Percentiles rank a stretch among this genome's conserved stretches.
Evolutionary conservation across 2,797 vertebrate species (phyloP).

Genomic region (Mormyrus hasselquistii): DNA sequence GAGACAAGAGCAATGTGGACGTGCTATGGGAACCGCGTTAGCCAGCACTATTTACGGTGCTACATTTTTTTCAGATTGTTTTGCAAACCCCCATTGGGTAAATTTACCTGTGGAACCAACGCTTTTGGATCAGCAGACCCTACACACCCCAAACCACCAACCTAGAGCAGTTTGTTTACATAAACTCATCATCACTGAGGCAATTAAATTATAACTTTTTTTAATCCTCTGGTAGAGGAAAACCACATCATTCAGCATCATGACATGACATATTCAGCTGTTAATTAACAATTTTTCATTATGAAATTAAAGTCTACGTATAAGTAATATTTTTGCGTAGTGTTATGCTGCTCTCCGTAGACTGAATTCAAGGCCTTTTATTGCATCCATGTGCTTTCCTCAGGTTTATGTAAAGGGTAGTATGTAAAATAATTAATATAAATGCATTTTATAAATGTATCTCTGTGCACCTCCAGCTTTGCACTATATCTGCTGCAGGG

Average conservation of each 20-base stretch:
- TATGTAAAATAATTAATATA: not conserved
- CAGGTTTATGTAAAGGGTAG: not conserved
- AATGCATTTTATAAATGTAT: not conserved
- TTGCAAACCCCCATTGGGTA: not conserved
- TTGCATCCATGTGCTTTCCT: not conserved
- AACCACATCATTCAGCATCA: not conserved
- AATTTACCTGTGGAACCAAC: not conserved
- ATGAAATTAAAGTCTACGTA: not conserved
- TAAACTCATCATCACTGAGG: not conserved
- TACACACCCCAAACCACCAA: not conserved
- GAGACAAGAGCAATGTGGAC: conserved; percentile 31
- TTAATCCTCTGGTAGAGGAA: not conserved
- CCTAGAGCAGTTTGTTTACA: not conserved
- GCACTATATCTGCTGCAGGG: not conserved
- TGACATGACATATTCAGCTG: not conserved
- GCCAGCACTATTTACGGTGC: not conserved
- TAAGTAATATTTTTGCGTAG: not conserved
- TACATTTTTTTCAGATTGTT: not conserved
- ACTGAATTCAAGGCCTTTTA: not conserved
- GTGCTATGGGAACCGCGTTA: conserved; percentile 27
- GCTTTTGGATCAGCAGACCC: not conserved
- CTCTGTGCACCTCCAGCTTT: not conserved
- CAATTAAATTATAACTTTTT: not conserved
- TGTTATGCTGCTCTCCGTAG: not conserved
- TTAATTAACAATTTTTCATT: not conserved